Evolutionary conservation across 2,113 vertebrate species (phyloP).

Genomic region (Tauraco erythrolophus): DNA sequence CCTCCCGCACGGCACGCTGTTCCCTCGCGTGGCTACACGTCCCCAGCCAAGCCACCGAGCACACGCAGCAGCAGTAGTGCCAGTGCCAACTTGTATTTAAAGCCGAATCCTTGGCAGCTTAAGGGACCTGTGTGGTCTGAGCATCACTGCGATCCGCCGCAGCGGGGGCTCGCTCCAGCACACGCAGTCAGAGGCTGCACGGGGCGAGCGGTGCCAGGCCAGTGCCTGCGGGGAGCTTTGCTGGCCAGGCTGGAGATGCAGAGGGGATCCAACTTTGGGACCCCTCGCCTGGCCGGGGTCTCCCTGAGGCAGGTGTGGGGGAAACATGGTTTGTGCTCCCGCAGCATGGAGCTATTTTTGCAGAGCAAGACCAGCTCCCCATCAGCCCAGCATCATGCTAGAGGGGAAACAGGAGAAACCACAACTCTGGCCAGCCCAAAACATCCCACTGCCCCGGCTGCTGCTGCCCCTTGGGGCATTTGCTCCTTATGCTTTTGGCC

Average conservation of each 20-base stretch:
- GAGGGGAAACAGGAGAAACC: accelerated
- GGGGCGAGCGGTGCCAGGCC: accelerated
- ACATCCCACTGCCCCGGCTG: not conserved
- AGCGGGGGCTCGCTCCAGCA: not conserved
- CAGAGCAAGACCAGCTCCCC: not conserved
- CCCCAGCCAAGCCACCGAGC: not conserved
- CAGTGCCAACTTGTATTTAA: not conserved
- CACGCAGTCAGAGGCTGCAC: not conserved
- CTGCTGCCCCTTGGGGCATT: not conserved
- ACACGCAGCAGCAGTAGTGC: not conserved
- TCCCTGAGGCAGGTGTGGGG: not conserved
- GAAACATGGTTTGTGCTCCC: accelerated
- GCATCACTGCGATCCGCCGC: not conserved
- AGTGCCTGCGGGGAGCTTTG: accelerated
- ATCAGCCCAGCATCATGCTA: not conserved
- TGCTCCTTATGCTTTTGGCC: not conserved
- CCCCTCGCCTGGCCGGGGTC: not conserved
- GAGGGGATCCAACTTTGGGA: accelerated
- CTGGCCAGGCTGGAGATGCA: not conserved
- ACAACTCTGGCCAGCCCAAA: not conserved
- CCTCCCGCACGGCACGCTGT: not conserved
- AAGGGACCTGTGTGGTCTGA: constrained; percentile 36
- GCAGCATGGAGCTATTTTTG: not conserved
- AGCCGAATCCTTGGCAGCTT: not conserved
- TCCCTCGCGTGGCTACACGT: constrained; percentile 27